Evolutionary conservation across 2,113 vertebrate genomes (phyloP), one percentile per base, ranked within the genome.

Genomic region (Tauraco erythrolophus): DNA sequence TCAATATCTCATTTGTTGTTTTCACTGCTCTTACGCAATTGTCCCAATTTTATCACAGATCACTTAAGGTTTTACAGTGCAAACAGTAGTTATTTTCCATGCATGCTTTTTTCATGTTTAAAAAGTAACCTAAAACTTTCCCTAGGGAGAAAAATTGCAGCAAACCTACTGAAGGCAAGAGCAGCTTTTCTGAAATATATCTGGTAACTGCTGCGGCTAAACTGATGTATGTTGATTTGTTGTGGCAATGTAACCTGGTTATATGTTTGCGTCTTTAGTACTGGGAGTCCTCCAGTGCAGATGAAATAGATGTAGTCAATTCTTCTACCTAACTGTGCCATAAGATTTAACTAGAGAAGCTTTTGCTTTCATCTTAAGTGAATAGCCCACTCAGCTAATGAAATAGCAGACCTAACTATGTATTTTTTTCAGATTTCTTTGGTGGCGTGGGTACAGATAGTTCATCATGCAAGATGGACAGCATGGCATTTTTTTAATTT

Each of bases 11-110:
- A 0, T 68, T 93, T 78, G 56, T 81, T 94, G 69, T 65, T 96
- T 82, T 48, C 56, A 61, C 57, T 41, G 48, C 31, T 88, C 80
- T 96, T 96, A 92, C 30, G 37, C 72, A 95, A 48, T 80, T 89
- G 62, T 71, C n/a, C 70, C 0, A 2, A 10, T 50, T 96, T 90
- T 66, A 35, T 74, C 37, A 25, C 10, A 66, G 60, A 81, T 72
- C 19, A 76, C 50, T 19, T 62, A 19, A 45, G 33, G 10, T 46
- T 94, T 85, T 46, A 88, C 25, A 58, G 14, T 74, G 80, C 11
- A 61, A 71, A 46, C 6, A 22, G 19, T 27, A 75, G 33, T 18
- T 88, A 24, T 25, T 86, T 66, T 61, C 41, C 16, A 10, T 31
- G 5, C 66, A 6, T 68, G 4, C 18, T 41, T 79, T 80, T 80